Evolutionary conservation across 2,113 vertebrate genomes (phyloP).

Genomic region (Tylochromis polylepis): DNA sequence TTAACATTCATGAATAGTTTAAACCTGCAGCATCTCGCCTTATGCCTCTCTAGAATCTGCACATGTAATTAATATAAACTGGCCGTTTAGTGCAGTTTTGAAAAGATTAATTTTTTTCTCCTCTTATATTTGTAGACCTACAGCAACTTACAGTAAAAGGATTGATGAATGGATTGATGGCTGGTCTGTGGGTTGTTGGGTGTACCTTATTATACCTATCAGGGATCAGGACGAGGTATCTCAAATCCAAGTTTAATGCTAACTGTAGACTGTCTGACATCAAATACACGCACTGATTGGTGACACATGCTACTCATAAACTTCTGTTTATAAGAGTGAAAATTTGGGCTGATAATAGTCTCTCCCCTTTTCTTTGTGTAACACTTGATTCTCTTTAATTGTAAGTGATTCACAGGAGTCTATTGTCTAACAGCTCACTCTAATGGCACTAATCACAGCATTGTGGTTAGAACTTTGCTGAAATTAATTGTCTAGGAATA

Average conservation of each 20-base stretch:
- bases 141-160: not conserved
- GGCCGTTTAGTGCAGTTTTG: not conserved
- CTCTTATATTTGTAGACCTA: not conserved
- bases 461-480: not conserved
- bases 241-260: not conserved
- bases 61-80: not conserved
- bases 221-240: not conserved
- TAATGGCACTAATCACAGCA: slow-evolving; percentile 1
- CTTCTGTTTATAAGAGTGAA: not conserved
- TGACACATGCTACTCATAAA: not conserved
- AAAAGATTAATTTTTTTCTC: fast-evolving
- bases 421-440: not conserved
- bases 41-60: not conserved
- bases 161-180: not conserved
- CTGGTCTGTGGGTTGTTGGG: not conserved
- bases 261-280: not conserved
- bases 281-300: not conserved
- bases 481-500: not conserved
- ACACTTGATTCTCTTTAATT: not conserved
- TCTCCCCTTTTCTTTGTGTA: not conserved
- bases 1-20: slow-evolving; percentile 70
- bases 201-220: not conserved
- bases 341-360: not conserved
- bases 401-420: not conserved
- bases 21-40: slow-evolving; percentile 45